Percentiles rank a stretch among this genome's conserved stretches.
These are phyloP conservation scores for Bombus cullumanus DNA, from an alignment of 1,140 invertebrate species.

Conservation along the genomic window DNA sequence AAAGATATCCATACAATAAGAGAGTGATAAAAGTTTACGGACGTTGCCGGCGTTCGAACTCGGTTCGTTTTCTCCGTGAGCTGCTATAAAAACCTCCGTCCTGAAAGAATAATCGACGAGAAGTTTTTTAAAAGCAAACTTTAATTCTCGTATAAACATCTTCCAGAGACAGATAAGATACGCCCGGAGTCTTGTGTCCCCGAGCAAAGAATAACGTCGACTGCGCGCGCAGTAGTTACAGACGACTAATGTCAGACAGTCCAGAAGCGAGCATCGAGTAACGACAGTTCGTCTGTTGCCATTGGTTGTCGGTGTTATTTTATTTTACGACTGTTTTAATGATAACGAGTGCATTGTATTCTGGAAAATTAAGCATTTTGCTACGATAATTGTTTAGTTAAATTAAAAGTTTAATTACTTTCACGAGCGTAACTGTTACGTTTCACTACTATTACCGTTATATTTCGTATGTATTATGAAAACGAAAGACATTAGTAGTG, in stretches of 20 bases:
- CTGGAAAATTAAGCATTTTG: neutral
- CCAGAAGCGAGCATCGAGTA: neutral
- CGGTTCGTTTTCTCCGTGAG: neutral
- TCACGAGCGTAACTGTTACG: too few relatives aligned
- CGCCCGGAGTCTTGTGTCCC: neutral
- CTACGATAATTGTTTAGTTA: too few relatives aligned
- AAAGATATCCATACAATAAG: conserved; percentile 38
- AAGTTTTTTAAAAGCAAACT: conserved; percentile 5
- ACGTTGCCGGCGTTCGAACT: neutral
- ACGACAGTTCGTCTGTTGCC: neutral
- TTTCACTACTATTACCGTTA: too few relatives aligned
- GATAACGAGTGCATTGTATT: neutral
- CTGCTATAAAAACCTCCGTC: neutral
- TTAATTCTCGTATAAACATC: neutral
- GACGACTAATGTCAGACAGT: conserved; percentile 5
- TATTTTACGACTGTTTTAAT: too few relatives aligned
- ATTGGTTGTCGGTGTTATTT: neutral
- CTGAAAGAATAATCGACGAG: neutral
- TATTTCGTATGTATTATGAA: too few relatives aligned
- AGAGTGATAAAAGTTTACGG: conserved; percentile 31
- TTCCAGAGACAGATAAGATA: neutral
- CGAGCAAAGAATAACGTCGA: neutral
- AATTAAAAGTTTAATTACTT: too few relatives aligned
- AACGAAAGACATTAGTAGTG: too few relatives aligned
- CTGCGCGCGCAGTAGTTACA: neutral